Evolutionary conservation across 2,113 vertebrate genomes (phyloP), one percentile per base, ranked within the genome.

Genomic region (Gymnarchus niloticus): DNA sequence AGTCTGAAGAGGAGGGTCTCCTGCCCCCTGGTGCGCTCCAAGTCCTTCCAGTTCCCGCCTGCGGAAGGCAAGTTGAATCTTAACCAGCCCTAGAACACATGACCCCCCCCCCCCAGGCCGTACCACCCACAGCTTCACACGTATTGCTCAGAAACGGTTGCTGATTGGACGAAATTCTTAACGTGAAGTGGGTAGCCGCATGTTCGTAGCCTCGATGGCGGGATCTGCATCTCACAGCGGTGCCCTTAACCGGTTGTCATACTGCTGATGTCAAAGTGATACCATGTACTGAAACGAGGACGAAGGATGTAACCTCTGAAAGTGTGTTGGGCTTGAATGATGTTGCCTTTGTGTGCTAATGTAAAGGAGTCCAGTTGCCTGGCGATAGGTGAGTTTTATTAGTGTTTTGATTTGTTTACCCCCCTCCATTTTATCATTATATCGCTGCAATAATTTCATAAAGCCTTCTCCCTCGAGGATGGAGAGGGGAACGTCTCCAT

Each of bases 1-100:
- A 99, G 96, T 93, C 93, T 99, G 87, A 98, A 96, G 92, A 96
- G 97, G 90, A 97, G 96, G 93, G 96, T 96, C 83, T 95, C 97
- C 80, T 96, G 96, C 88, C 98, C 97, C 0, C 95, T 99, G 9
- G 95, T 99, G 87, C 97, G 97, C 88, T 99, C 98, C 2, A 98
- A 98, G 90, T 99, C 98, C 37, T 97, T 99, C 89, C 98, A 99
- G 89, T 91, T 99, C 84, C 94, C 96, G 85, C 93, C 95, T 84
- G 94, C 96, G 93, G 97, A 99, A 96, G 97, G 98, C 98, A 95
- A 84, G 33, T 52, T n/a, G n/a, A n/a, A n/a, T n/a, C n/a, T n/a
- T n/a, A n/a, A n/a, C n/a, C n/a, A n/a, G n/a, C n/a, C n/a, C n/a
- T n/a, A n/a, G n/a, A n/a, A n/a, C n/a, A n/a, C n/a, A n/a, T n/a